Percentiles rank a stretch among this genome's conserved stretches.
Evolutionary conservation across 2,113 vertebrate species (phyloP).

Genomic region (Dolichallabes microphthalmus): DNA sequence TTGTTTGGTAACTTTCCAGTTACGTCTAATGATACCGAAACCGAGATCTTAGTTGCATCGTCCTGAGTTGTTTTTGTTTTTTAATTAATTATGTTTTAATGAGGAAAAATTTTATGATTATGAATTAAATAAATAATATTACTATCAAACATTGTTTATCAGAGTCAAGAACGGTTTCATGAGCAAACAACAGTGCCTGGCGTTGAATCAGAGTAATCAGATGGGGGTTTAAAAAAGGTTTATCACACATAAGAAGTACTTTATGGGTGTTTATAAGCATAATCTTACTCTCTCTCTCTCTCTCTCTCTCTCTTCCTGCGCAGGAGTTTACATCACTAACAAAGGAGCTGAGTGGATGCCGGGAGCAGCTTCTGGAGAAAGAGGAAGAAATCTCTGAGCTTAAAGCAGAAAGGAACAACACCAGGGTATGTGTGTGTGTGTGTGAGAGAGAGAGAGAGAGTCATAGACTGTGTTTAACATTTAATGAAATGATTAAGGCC

Average conservation of each 20-base stretch:
- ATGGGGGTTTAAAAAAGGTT: neutral
- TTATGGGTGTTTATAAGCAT: neutral
- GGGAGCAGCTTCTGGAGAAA: slow-evolving; percentile 94
- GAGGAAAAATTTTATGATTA: neutral
- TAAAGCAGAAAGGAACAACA: slow-evolving; percentile 97
- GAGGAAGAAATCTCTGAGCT: slow-evolving; percentile 97
- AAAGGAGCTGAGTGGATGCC: slow-evolving; percentile 90
- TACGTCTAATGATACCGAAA: neutral
- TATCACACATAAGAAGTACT: neutral
- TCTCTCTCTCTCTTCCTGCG: neutral
- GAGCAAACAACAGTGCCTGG: neutral
- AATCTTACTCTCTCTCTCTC: slow-evolving; percentile 10
- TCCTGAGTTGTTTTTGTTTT: neutral
- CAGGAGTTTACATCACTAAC: slow-evolving; percentile 97
- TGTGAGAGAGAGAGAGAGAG: neutral
- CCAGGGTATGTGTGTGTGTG: slow-evolving; percentile 75
- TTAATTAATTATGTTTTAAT: too few species aligned
- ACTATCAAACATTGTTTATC: neutral
- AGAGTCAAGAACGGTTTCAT: neutral
- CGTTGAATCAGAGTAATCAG: neutral
- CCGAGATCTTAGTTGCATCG: neutral
- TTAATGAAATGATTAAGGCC: slow-evolving; percentile 8
- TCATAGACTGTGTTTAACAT: neutral
- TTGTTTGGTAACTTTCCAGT: neutral
- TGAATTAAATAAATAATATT: neutral